These are phyloP conservation scores for Drosophila setifemur DNA, from an alignment of 1,140 invertebrate genomes.

Conservation along the genomic window DNA sequence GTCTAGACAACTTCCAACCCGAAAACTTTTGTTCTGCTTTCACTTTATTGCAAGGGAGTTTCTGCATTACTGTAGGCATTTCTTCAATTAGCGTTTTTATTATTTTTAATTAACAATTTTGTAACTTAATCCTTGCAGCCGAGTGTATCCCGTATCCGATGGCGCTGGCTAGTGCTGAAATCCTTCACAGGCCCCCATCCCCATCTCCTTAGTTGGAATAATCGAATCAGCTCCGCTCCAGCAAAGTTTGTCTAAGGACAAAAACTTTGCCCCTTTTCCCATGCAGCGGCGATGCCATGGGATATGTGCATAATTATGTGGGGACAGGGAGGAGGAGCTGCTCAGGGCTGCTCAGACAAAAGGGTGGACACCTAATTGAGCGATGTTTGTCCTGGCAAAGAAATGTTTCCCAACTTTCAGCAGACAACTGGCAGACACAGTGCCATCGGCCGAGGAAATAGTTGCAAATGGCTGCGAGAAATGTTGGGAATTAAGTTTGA, in stretches of 20 bases:
- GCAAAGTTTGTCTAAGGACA: conserved; percentile 71
- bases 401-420: conserved; percentile 48
- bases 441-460: conserved; percentile 43
- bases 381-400: conserved; percentile 45
- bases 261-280: conserved; percentile 29
- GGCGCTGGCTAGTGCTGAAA: conserved; percentile 24
- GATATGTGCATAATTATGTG: conserved; percentile 76
- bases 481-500: conserved; percentile 56
- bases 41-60: conserved; percentile 4
- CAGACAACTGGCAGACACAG: conserved; percentile 64
- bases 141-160: conserved; percentile 9
- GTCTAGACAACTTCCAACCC: conserved; percentile 53
- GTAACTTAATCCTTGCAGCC: conserved; percentile 68
- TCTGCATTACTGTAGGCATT: conserved; percentile 56
- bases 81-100: conserved; percentile 79
- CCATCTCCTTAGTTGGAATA: conserved; percentile 40
- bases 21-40: conserved; percentile 51
- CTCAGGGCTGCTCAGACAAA: conserved; percentile 25
- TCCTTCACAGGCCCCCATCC: conserved; percentile 3
- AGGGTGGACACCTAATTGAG: conserved; percentile 57
- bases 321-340: not conserved
- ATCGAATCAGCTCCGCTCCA: conserved; percentile 64
- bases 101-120: conserved; percentile 81
- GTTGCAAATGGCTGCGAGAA: conserved; percentile 2
- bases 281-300: conserved; percentile 24